These are phyloP conservation scores for Plebejus anna DNA, from an alignment of 2,888 invertebrate species.

Conservation along the genomic window DNA sequence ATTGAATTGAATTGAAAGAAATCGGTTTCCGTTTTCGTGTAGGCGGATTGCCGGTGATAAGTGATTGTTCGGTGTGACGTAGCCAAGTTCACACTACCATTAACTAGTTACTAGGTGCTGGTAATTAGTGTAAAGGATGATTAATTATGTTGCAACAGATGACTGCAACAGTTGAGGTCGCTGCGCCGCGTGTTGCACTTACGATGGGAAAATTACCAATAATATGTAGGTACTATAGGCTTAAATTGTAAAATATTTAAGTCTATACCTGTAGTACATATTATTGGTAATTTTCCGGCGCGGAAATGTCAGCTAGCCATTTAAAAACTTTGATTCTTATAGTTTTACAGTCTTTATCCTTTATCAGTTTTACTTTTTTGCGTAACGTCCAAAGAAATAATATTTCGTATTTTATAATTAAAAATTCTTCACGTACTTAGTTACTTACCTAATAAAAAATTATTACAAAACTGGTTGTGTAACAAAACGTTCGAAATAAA, in stretches of 20 bases:
- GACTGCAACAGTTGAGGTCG: not conserved
- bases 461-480: not conserved
- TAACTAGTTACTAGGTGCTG: not conserved
- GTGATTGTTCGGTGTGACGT: not conserved
- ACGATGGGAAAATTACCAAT: not conserved
- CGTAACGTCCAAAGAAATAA: too few species aligned
- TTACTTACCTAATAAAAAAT: not conserved
- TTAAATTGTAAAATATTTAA: too few species aligned
- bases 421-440: not conserved
- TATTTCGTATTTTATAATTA: not conserved
- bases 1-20: not conserved
- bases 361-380: too few species aligned
- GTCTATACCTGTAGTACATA: too few species aligned
- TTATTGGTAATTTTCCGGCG: too few species aligned
- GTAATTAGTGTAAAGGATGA: not conserved
- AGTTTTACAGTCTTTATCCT: too few species aligned
- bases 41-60: not conserved
- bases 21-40: not conserved
- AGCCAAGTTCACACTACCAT: not conserved
- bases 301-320: too few species aligned
- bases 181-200: not conserved
- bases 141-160: not conserved
- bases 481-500: not conserved
- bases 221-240: too few species aligned
- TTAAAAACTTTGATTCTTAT: too few species aligned